Percentiles rank a stretch among this genome's conserved stretches.
Conservation (phyloP, 2,797 vertebrate species). For the Octomys mimax region DNA sequence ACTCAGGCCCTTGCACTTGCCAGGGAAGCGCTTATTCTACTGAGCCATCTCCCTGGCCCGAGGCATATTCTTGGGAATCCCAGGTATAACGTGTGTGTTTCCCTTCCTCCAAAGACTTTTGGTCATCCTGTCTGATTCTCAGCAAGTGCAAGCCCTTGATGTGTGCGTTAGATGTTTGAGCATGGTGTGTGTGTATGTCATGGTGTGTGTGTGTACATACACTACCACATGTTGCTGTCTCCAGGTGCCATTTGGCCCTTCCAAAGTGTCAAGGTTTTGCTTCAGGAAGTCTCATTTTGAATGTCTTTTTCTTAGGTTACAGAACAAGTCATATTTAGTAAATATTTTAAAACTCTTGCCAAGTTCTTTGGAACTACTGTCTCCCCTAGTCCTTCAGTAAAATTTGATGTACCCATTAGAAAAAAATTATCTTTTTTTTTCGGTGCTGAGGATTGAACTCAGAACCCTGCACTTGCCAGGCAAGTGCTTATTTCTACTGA, state of each 20-base stretch:
- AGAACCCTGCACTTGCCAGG: too few relatives aligned
- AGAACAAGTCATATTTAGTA: constrained; percentile 29
- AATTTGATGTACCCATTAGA: neutral
- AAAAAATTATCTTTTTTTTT: neutral
- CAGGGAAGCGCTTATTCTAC: too few relatives aligned
- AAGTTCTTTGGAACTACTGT: constrained; percentile 17
- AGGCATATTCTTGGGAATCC: constrained; percentile 32
- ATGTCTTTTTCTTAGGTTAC: constrained; percentile 49
- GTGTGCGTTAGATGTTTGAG: neutral
- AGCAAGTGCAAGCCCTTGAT: neutral
- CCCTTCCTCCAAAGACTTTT: constrained; percentile 36
- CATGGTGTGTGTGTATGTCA: neutral
- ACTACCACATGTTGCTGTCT: neutral
- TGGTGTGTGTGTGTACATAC: neutral
- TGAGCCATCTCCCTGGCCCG: too few relatives aligned
- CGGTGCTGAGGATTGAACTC: too few relatives aligned
- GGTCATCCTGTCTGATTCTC: constrained; percentile 11
- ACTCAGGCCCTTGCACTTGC: too few relatives aligned
- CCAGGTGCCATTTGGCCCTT: neutral
- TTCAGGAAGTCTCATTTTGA: neutral
- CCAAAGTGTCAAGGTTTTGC: constrained; percentile 5
- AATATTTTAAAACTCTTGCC: neutral
- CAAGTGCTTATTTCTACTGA: too few relatives aligned
- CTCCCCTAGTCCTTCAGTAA: neutral
- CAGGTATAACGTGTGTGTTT: neutral